Evolutionary conservation across 1,140 invertebrate genomes (phyloP).

Genomic region (Catajapyx aquilonaris): DNA sequence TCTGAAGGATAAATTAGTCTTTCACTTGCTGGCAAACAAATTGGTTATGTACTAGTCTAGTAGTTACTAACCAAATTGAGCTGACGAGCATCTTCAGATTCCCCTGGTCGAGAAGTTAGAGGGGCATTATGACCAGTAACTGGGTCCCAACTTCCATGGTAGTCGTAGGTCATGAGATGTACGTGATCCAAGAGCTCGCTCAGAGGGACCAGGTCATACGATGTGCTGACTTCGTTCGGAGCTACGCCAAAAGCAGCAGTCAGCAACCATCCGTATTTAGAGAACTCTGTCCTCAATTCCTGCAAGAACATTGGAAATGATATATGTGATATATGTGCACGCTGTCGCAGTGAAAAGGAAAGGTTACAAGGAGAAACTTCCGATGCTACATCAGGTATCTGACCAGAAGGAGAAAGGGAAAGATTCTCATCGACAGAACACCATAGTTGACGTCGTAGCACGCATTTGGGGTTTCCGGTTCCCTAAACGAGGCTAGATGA

Average conservation of each 20-base stretch:
- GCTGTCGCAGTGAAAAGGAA: too few relatives aligned
- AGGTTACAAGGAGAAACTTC: too few relatives aligned
- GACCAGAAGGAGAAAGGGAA: too few relatives aligned
- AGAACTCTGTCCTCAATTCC: constrained; percentile 39
- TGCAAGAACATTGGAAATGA: too few relatives aligned
- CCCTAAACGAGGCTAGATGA: too few relatives aligned
- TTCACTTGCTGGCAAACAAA: too few relatives aligned
- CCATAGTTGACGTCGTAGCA: too few relatives aligned
- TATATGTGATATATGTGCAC: too few relatives aligned
- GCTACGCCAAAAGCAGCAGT: constrained; percentile 55
- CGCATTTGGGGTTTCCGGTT: too few relatives aligned
- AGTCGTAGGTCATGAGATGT: constrained; percentile 79
- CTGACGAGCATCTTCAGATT: constrained; percentile 4
- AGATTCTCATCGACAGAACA: too few relatives aligned
- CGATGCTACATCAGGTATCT: too few relatives aligned
- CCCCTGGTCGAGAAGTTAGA: constrained; percentile 3
- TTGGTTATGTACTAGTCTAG: constrained; percentile 19
- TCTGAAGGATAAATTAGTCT: constrained; percentile 25
- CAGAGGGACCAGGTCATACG: constrained; percentile 51
- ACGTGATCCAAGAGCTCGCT: constrained; percentile 55
- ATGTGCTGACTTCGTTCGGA: constrained; percentile 40
- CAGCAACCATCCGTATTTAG: constrained; percentile 33
- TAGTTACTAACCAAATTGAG: constrained; percentile 16
- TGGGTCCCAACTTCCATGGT: constrained; percentile 63
- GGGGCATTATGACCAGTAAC: constrained; percentile 46